These are phyloP conservation scores for Noctua janthina DNA, from an alignment of 2,888 invertebrate species.

Conservation along the genomic window DNA sequence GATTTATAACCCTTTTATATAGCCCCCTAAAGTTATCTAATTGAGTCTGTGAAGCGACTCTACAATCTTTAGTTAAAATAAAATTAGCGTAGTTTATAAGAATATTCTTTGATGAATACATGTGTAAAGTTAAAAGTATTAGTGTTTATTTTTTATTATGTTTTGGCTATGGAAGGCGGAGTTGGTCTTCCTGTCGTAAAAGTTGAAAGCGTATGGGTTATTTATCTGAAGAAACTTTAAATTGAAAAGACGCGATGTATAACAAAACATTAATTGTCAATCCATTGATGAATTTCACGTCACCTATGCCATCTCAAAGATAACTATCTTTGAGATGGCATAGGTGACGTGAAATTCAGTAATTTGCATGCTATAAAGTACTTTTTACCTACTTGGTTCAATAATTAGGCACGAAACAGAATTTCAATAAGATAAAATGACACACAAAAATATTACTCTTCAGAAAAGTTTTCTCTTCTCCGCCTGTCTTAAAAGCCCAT, in stretches of 20 bases:
- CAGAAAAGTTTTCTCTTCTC: neutral
- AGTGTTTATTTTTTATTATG: slow-evolving; percentile 59
- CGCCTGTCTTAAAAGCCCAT: slow-evolving; percentile 14
- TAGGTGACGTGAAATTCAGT: neutral
- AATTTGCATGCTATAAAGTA: neutral
- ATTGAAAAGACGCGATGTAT: slow-evolving; percentile 11
- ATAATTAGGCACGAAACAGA: neutral
- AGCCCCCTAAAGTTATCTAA: slow-evolving; percentile 88
- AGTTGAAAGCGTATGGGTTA: slow-evolving; percentile 13
- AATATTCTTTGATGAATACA: slow-evolving; percentile 73
- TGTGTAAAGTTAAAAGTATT: slow-evolving; percentile 52
- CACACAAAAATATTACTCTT: neutral
- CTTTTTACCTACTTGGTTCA: neutral
- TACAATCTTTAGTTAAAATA: slow-evolving; percentile 84
- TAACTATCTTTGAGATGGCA: neutral
- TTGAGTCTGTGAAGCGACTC: slow-evolving; percentile 81
- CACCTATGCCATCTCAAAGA: no score
- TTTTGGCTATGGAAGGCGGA: slow-evolving; percentile 14
- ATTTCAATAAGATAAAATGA: neutral
- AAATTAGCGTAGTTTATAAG: slow-evolving; percentile 84
- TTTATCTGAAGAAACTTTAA: neutral
- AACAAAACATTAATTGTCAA: neutral
- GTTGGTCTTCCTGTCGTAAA: slow-evolving; percentile 55
- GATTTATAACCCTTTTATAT: slow-evolving; percentile 87
- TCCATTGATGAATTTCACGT: no score